Percentiles rank a stretch among this genome's conserved stretches.
Evolutionary conservation across 2,888 invertebrate species (phyloP).

Genomic region (Metopia argyrocephala): DNA sequence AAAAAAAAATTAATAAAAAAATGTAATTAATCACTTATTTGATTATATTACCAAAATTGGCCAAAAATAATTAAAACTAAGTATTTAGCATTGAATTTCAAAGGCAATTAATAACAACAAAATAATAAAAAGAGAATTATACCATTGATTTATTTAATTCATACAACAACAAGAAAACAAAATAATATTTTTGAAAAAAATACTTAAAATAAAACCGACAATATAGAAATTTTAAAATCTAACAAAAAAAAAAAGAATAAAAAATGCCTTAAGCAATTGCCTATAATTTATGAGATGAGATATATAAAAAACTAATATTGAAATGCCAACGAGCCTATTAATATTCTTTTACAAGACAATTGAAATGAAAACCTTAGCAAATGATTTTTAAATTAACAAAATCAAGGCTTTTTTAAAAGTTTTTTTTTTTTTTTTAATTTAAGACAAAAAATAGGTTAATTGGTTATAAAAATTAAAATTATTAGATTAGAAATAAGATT

Average conservation of each 20-base stretch:
- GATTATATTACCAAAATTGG: slow-evolving; percentile 8
- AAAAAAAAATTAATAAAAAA: neutral
- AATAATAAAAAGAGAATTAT: slow-evolving; percentile 12
- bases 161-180: slow-evolving; percentile 8
- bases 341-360: neutral
- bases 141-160: too few relatives aligned
- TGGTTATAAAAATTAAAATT: too few relatives aligned
- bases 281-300: neutral
- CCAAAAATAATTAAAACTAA: slow-evolving; percentile 24
- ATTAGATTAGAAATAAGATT: too few relatives aligned
- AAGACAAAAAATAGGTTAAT: too few relatives aligned
- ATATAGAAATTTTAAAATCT: neutral
- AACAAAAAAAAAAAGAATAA: neutral
- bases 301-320: neutral
- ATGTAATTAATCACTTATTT: slow-evolving; percentile 31
- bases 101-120: slow-evolving; percentile 21
- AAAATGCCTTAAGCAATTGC: slow-evolving; percentile 15
- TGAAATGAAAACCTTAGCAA: neutral
- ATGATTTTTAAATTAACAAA: neutral
- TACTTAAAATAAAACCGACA: slow-evolving; percentile 2
- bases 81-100: slow-evolving; percentile 26
- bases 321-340: neutral
- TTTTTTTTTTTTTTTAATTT: too few relatives aligned
- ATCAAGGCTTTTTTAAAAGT: too few relatives aligned
- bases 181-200: slow-evolving; percentile 1